phyloP scores from a whole-genome alignment of 2,888 invertebrate species.

The Hemistola chrysoprasaria region DNA sequence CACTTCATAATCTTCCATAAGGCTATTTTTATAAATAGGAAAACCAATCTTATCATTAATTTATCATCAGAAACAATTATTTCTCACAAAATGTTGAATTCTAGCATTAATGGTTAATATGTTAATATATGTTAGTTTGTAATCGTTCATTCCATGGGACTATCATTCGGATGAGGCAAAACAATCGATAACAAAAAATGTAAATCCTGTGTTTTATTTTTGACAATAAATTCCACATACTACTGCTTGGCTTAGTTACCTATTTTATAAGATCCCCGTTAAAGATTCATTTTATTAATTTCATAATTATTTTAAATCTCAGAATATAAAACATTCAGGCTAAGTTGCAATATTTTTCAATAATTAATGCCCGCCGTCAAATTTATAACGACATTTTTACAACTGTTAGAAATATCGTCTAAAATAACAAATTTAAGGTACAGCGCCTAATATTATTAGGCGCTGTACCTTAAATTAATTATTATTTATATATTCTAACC shows the following conservation, averaged over 20 bases:
- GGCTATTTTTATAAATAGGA: slow-evolving; percentile 14
- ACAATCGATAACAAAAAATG: slow-evolving; percentile 36
- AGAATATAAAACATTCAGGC: too few relatives aligned
- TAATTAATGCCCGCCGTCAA: too few relatives aligned
- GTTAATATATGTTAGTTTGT: slow-evolving; percentile 21
- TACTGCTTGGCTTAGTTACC: slow-evolving; percentile 26
- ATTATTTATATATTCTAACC: too few relatives aligned
- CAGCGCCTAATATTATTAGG: too few relatives aligned
- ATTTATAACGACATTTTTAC: too few relatives aligned
- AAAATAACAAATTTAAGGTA: too few relatives aligned
- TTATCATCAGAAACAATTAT: slow-evolving; percentile 1
- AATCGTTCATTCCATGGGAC: slow-evolving; percentile 45
- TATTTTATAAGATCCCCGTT: too few relatives aligned
- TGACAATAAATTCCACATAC: not conserved
- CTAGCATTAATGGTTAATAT: slow-evolving; percentile 12
- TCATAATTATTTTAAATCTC: too few relatives aligned
- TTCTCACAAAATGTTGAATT: slow-evolving; percentile 17
- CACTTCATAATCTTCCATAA: slow-evolving; percentile 8
- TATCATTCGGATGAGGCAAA: slow-evolving; percentile 42
- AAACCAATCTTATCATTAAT: slow-evolving; percentile 8
- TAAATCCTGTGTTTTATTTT: slow-evolving; percentile 27
- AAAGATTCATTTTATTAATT: too few relatives aligned
- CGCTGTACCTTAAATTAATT: too few relatives aligned
- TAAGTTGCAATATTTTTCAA: too few relatives aligned
- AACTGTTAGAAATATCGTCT: too few relatives aligned